Evolutionary conservation across 1,140 invertebrate genomes (phyloP).

Genomic region (Polyergus mexicanus): DNA sequence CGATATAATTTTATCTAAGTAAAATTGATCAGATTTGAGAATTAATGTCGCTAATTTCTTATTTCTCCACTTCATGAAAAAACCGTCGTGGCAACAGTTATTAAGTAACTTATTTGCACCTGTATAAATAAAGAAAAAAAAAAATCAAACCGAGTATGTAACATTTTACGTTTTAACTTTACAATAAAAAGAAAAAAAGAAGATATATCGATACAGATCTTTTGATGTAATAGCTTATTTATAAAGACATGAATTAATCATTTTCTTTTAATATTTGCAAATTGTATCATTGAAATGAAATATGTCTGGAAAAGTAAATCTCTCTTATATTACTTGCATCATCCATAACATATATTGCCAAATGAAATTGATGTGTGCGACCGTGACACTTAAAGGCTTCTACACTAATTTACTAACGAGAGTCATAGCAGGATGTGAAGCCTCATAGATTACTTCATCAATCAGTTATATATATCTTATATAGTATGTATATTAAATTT

Average conservation of each 20-base stretch:
- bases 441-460: constrained; percentile 51
- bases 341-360: constrained; percentile 16
- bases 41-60: not conserved
- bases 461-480: constrained; percentile 15
- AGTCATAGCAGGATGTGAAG: constrained; percentile 62
- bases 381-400: constrained; percentile 31
- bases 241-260: not conserved
- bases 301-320: not conserved
- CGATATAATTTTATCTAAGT: not conserved
- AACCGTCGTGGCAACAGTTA: not conserved
- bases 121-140: constrained; percentile 5
- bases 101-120: not conserved
- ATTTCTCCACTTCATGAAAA: not conserved
- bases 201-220: not conserved
- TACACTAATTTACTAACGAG: constrained; percentile 47
- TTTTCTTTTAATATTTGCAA: constrained; percentile 10
- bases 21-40: not conserved
- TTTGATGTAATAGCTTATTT: not conserved
- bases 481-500: not conserved
- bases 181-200: not conserved
- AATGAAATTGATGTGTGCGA: constrained; percentile 44
- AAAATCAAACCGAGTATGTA: not conserved
- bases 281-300: not conserved
- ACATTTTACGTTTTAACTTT: not conserved
- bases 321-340: constrained; percentile 16